Base-by-base conservation (phyloP, 2,888 invertebrate genomes). In the Eupithecia abbreviata region DNA sequence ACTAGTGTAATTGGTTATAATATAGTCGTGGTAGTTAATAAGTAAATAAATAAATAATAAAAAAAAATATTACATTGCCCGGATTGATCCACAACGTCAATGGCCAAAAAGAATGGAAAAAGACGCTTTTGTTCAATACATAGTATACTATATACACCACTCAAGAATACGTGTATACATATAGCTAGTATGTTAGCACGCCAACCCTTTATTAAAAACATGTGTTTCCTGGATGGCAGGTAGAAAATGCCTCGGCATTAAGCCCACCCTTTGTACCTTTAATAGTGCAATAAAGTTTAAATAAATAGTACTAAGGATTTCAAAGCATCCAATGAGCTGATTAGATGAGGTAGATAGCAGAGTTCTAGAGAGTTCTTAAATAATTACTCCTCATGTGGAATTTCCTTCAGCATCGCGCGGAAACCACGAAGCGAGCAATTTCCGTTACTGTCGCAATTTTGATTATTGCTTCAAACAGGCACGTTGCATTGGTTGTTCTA, bases 381-480 rank as follows among this genome's bases (percentile, higher is more conserved):
- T 30, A 62, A 30, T 62, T 62, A 62, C 62, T 30, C 10, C 30
- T 62, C 30, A 62, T 10, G 62, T 62, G 18, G 5, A 43, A 45
- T 68, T 68, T 68, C 45, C 45, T 68, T 43, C 10, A 9, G 43
- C 67, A 7, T n/a, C 7, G 43, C 18, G 67, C 9, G 43, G n/a
- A 47, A 18, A 69, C 45, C 18, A 47, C n/a, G 69, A 69, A 49
- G 45, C 18, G 47, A 47, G 47, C 69, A 18, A 18, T 69, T 69
- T 18, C 47, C 45, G 45, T 13, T 41, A 49, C 15, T 41, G 30
- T 51, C 66, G 66, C 42, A 66, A 45, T 69, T 69, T 69, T 47
- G 47, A 69, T 69, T 45, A 69, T 69, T 47, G 47, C 69, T 12
- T 69, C 69, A 49, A 69, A 69, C 69, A 69, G 12, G 69, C 30